Evolutionary conservation across 2,113 vertebrate species (phyloP).

Genomic region (Telmatochromis sp.): DNA sequence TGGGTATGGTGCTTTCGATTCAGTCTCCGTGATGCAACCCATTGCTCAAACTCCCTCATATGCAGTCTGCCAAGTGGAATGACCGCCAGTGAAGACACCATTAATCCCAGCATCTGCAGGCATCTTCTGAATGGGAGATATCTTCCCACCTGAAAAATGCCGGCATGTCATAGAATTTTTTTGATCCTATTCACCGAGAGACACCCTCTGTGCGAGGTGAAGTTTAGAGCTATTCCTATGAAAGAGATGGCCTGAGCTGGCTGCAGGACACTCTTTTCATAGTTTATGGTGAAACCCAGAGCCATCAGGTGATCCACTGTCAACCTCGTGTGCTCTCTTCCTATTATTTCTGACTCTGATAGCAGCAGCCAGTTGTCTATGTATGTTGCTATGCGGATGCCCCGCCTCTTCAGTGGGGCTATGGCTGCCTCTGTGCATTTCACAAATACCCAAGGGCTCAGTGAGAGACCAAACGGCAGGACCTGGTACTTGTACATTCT

Average conservation of each 20-base stretch:
- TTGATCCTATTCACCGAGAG: rapidly evolving
- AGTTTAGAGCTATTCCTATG: neutral
- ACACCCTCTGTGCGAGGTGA: rapidly evolving
- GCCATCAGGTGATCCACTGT: neutral
- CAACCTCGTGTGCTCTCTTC: neutral
- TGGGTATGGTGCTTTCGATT: neutral
- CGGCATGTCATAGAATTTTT: rapidly evolving
- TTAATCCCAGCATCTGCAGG: neutral
- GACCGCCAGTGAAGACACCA: rapidly evolving
- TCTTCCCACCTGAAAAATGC: neutral
- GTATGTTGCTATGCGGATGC: neutral
- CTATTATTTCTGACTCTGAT: neutral
- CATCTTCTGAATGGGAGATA: neutral
- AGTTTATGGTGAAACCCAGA: neutral
- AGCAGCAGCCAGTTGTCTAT: neutral
- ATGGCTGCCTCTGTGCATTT: neutral
- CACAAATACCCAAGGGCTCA: neutral
- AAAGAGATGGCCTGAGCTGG: neutral
- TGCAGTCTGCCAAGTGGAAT: neutral
- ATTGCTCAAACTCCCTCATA: rapidly evolving
- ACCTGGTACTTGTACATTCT: neutral
- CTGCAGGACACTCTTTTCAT: rapidly evolving
- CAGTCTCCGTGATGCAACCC: neutral
- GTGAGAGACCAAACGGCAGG: neutral
- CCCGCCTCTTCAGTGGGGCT: neutral